Conservation (phyloP, 2,888 invertebrate species). For the Osedax fenrisi region DNA sequence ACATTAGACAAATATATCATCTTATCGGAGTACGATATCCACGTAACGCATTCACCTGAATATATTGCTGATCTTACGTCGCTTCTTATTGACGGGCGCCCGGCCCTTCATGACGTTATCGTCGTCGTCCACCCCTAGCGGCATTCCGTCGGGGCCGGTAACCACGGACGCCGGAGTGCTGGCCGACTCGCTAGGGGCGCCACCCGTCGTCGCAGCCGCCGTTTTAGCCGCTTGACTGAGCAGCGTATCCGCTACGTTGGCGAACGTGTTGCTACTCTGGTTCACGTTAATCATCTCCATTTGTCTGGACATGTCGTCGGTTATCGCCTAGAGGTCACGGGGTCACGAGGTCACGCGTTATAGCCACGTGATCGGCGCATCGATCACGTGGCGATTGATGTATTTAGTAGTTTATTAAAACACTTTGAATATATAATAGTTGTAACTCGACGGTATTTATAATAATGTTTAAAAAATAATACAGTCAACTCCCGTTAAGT, state of each 20-base stretch:
- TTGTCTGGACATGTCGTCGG: constrained; percentile 13
- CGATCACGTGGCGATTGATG: no score
- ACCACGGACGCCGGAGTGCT: constrained; percentile 42
- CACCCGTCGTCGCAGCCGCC: not conserved
- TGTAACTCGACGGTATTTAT: no score
- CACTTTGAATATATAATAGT: no score
- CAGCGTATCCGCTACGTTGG: not conserved
- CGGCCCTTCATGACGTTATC: not conserved
- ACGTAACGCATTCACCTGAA: not conserved
- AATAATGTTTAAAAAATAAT: no score
- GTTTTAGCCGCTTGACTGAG: not conserved
- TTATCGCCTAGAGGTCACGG: no score
- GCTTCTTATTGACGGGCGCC: not conserved
- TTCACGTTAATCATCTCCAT: not conserved
- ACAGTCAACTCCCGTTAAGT: no score
- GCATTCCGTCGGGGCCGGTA: no score
- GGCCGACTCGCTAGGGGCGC: constrained; percentile 7
- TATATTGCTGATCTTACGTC: not conserved
- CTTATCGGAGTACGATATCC: no score
- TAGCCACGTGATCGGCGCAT: no score
- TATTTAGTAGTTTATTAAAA: no score
- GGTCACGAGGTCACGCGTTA: no score
- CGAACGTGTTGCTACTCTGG: not conserved
- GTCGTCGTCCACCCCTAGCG: not conserved
- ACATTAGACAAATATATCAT: no score